These are phyloP conservation scores for Eptatretus burgeri DNA, from an alignment of 2,113 vertebrate genomes.

Conservation along the genomic window DNA sequence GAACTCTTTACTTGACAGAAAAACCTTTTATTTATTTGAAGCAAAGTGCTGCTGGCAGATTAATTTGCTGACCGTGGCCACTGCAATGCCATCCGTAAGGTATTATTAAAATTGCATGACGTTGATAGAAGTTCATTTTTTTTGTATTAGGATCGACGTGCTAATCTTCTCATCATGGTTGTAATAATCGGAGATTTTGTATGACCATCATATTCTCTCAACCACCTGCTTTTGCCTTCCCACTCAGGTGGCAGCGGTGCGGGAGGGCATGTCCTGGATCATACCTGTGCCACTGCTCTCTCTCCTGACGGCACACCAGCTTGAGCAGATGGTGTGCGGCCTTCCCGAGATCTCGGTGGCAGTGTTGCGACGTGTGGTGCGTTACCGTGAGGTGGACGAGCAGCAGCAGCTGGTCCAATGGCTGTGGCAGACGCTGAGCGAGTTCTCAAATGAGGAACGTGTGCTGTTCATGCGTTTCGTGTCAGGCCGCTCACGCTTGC, in stretches of 20 bases:
- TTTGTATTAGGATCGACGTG: too few relatives aligned
- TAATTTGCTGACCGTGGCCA: too few relatives aligned
- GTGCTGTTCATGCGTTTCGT: conserved; percentile 52
- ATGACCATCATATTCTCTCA: too few relatives aligned
- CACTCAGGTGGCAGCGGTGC: conserved; percentile 33
- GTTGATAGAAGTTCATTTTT: too few relatives aligned
- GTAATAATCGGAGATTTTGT: too few relatives aligned
- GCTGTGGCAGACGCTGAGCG: conserved; percentile 42
- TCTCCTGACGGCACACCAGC: conserved; percentile 35
- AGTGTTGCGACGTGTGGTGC: conserved; percentile 39
- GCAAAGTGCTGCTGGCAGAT: too few relatives aligned
- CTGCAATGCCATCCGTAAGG: too few relatives aligned
- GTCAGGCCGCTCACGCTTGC: conserved; percentile 34
- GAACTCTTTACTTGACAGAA: too few relatives aligned
- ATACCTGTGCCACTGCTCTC: conserved; percentile 35
- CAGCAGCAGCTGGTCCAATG: conserved; percentile 41
- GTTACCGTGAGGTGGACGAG: conserved; percentile 40
- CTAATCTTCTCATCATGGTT: too few relatives aligned
- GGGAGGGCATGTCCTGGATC: conserved; percentile 52
- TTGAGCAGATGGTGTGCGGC: conserved; percentile 46
- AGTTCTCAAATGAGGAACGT: conserved; percentile 42
- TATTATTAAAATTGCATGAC: too few relatives aligned
- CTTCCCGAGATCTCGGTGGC: conserved; percentile 48
- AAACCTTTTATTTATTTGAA: too few relatives aligned
- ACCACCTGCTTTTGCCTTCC: background rate